phyloP scores from a whole-genome alignment of 2,113 vertebrate species.

The Urocynchramus pylzowi region DNA sequence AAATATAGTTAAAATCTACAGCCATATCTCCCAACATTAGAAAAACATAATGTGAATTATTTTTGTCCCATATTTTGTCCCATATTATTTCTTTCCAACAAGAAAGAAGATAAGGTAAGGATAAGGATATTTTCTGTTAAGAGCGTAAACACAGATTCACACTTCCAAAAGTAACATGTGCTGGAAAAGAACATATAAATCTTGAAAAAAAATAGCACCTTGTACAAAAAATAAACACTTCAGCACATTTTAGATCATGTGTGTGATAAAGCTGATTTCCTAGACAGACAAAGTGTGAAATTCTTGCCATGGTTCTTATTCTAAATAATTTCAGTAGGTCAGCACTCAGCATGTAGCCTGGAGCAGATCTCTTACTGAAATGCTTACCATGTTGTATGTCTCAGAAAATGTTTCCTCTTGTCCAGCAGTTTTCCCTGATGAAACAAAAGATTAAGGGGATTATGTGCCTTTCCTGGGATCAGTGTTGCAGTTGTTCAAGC shows the following conservation, averaged over 20 bases:
- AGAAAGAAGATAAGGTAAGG: not conserved
- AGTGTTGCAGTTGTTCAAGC: not conserved
- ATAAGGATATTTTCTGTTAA: not conserved
- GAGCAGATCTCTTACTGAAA: not conserved
- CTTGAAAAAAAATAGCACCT: not conserved
- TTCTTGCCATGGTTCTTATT: constrained; percentile 62
- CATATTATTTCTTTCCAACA: too few species aligned
- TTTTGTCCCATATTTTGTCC: not conserved
- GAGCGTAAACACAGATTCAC: not conserved
- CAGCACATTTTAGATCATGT: constrained; percentile 39
- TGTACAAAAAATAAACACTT: constrained; percentile 24
- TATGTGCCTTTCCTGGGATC: not conserved
- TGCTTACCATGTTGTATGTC: not conserved
- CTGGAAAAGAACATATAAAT: not conserved
- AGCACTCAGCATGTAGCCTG: constrained; percentile 1
- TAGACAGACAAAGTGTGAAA: constrained; percentile 64
- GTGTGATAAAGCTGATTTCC: constrained; percentile 64
- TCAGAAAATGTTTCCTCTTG: constrained; percentile 6
- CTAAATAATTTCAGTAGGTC: constrained; percentile 62
- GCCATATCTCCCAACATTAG: not conserved
- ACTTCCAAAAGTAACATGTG: not conserved
- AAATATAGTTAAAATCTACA: not conserved
- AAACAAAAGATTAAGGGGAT: constrained; percentile 55
- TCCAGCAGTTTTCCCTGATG: constrained; percentile 8
- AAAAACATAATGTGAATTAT: not conserved